Evolutionary conservation across 2,113 vertebrate species (phyloP).

Genomic region (Scomber scombrus): DNA sequence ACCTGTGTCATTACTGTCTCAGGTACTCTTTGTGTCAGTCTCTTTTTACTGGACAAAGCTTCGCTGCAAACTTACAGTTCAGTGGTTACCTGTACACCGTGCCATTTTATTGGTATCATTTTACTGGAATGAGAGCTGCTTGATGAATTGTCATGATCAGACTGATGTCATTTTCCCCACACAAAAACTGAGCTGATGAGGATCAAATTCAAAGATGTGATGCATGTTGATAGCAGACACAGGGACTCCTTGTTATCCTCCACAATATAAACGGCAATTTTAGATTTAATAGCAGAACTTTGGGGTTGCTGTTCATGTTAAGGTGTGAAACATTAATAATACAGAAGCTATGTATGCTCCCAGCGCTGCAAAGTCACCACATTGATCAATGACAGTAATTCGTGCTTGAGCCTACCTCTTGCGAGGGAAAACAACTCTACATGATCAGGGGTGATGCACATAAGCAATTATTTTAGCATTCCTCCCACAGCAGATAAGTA

Average conservation of each 20-base stretch:
- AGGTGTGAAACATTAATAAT: background rate
- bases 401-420: background rate
- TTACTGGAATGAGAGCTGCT: background rate
- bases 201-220: background rate
- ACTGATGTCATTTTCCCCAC: no score
- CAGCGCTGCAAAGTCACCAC: background rate
- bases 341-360: no score
- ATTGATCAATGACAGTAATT: background rate
- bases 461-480: constrained; percentile 28
- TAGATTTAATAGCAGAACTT: background rate
- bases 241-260: background rate
- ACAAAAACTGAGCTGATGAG: no score
- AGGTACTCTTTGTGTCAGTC: no score
- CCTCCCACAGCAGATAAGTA: constrained; percentile 30
- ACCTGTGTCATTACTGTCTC: background rate
- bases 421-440: background rate
- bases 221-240: background rate
- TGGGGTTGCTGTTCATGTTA: background rate
- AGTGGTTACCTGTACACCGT: no score
- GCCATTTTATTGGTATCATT: no score
- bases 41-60: background rate
- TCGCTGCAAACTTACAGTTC: background rate
- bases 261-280: background rate
- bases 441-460: constrained; percentile 8
- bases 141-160: no score